Percentiles rank a stretch among this genome's conserved stretches.
These are phyloP conservation scores for Xanthia icteritia DNA, from an alignment of 2,888 invertebrate species.

Conservation along the genomic window DNA sequence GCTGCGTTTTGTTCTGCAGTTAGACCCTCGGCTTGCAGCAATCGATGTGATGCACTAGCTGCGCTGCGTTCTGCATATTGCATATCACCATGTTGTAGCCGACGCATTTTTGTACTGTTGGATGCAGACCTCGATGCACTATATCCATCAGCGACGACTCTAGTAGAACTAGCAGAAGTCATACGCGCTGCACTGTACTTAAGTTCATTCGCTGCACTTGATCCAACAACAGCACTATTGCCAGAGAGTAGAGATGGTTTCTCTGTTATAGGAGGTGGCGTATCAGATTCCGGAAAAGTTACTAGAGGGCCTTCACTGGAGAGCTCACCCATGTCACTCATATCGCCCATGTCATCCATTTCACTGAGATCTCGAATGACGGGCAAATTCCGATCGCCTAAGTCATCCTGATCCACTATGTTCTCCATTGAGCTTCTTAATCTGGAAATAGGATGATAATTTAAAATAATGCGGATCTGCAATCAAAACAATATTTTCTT, in stretches of 20 bases:
- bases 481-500: conserved; percentile 23
- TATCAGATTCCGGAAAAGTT: conserved; percentile 95
- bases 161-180: conserved; percentile 93
- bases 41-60: conserved; percentile 94
- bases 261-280: conserved; percentile 91
- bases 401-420: conserved; percentile 92
- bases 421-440: conserved; percentile 94
- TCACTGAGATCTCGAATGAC: conserved; percentile 88
- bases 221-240: conserved; percentile 82
- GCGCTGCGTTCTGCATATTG: conserved; percentile 95
- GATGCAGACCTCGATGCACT: conserved; percentile 92
- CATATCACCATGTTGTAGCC: conserved; percentile 95
- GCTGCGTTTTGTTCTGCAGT: conserved; percentile 96
- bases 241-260: conserved; percentile 86
- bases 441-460: conserved; percentile 79
- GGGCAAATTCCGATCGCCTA: conserved; percentile 84
- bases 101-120: conserved; percentile 86
- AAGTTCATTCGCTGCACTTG: conserved; percentile 92
- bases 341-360: conserved; percentile 87
- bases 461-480: conserved; percentile 20
- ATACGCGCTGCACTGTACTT: conserved; percentile 96
- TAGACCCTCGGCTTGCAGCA: conserved; percentile 95
- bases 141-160: conserved; percentile 95
- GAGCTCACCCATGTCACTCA: conserved; percentile 87
- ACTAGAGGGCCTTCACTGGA: conserved; percentile 92